Evolutionary conservation across 92 coral and sea anemone species (phyloP).

Genomic region (Diadumene lineata): DNA sequence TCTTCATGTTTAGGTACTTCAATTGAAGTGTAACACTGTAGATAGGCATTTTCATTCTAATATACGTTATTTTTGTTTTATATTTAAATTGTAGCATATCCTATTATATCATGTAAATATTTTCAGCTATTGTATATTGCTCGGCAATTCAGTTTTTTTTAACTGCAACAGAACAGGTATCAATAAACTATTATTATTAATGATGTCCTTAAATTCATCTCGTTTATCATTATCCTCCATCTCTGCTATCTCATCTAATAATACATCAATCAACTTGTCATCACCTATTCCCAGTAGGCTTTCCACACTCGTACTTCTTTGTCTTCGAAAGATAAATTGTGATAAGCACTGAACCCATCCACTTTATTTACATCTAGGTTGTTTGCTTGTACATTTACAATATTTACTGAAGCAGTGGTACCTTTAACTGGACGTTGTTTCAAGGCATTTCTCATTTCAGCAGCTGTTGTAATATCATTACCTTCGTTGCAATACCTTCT

Average conservation of each 20-base stretch:
- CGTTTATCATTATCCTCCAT: constrained; percentile 14
- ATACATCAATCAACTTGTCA: constrained; percentile 38
- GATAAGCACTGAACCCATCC: constrained; percentile 48
- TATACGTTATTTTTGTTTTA: too few species aligned
- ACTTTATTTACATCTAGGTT: constrained; percentile 42
- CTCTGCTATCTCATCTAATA: constrained; percentile 20
- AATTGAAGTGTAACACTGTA: too few species aligned
- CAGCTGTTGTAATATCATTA: constrained; percentile 43
- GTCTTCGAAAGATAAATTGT: constrained; percentile 39
- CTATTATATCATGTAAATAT: too few species aligned
- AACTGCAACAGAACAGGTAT: too few species aligned
- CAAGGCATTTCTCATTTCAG: constrained; percentile 54
- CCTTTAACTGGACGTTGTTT: constrained; percentile 56
- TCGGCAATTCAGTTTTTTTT: too few species aligned
- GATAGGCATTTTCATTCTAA: too few species aligned
- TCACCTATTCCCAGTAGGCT: constrained; percentile 57
- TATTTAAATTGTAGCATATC: too few species aligned
- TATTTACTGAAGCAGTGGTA: constrained; percentile 53
- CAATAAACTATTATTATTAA: too few species aligned
- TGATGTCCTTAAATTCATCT: background rate
- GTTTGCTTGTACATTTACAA: constrained; percentile 28
- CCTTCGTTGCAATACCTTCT: constrained; percentile 54
- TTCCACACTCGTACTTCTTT: constrained; percentile 57
- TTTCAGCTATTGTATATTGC: too few species aligned
- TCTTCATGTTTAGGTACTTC: too few species aligned